phyloP scores from a whole-genome alignment of 92 coral and sea anemone genomes.

The Bergia sp. region DNA sequence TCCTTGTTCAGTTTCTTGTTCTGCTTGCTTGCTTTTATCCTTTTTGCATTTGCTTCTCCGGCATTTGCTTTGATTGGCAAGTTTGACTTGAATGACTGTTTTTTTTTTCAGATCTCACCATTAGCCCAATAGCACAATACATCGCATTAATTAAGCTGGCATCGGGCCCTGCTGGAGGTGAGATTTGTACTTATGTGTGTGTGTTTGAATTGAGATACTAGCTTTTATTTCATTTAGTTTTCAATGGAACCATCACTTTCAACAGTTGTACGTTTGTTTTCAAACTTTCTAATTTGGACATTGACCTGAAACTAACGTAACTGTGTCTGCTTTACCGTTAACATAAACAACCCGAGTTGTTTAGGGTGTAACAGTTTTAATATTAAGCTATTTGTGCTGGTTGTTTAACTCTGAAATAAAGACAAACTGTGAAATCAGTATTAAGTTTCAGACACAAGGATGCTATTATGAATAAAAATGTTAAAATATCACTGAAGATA shows the following conservation, averaged over 20 bases:
- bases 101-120: constrained; percentile 58
- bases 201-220: not conserved
- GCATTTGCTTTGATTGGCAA: not conserved
- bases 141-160: constrained; percentile 81
- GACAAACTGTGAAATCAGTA: too few species aligned
- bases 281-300: too few species aligned
- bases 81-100: not conserved
- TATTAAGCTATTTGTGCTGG: too few species aligned
- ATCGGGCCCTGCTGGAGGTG: constrained; percentile 83
- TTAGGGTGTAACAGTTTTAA: too few species aligned
- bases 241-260: not conserved
- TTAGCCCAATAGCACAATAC: constrained; percentile 74
- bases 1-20: not conserved
- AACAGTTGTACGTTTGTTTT: not conserved
- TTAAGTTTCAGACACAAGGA: too few species aligned
- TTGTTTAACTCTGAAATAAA: too few species aligned
- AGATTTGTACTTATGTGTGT: not conserved
- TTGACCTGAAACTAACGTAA: too few species aligned
- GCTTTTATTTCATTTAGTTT: too few species aligned
- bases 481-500: too few species aligned
- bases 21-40: not conserved
- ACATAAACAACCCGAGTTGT: too few species aligned
- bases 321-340: too few species aligned
- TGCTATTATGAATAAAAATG: too few species aligned
- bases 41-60: not conserved